Evolutionary conservation across 1,140 invertebrate genomes (phyloP).

Genomic region (Aphidius gifuensis): DNA sequence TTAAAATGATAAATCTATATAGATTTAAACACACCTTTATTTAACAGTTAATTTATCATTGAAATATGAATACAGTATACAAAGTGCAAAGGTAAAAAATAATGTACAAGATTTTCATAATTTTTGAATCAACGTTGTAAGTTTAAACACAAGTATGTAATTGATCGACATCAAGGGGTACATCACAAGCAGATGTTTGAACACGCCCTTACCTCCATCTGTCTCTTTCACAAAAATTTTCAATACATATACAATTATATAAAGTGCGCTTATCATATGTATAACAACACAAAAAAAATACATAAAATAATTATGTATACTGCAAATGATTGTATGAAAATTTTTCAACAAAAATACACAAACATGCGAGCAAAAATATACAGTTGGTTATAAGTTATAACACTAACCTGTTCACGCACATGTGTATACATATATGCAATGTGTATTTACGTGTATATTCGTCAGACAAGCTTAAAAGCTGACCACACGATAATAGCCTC

Average conservation of each 20-base stretch:
- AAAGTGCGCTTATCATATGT: conserved; percentile 13
- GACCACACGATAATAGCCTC: conserved; percentile 16
- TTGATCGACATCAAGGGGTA: conserved; percentile 43
- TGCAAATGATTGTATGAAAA: neutral
- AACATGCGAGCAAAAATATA: neutral
- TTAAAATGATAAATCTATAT: conserved; percentile 6
- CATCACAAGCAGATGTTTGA: conserved; percentile 43
- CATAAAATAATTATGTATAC: neutral
- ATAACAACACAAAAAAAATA: conserved; percentile 1
- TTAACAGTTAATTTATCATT: too few species aligned
- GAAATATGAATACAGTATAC: too few species aligned
- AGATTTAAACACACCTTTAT: neutral
- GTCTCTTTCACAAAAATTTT: conserved; percentile 34
- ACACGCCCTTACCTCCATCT: conserved; percentile 40
- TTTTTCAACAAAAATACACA: neutral
- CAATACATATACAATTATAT: neutral
- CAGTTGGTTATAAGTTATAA: neutral
- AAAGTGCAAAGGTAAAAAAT: conserved; percentile 1
- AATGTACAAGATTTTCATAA: conserved; percentile 14
- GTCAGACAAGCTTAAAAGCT: conserved; percentile 11
- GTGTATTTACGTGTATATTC: conserved; percentile 1
- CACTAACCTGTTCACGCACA: conserved; percentile 25
- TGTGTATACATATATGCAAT: conserved; percentile 10
- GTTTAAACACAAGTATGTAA: conserved; percentile 29
- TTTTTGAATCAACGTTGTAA: conserved; percentile 7